Evolutionary conservation across 2,888 invertebrate genomes (phyloP).

Genomic region (Eustalomyia histrio): DNA sequence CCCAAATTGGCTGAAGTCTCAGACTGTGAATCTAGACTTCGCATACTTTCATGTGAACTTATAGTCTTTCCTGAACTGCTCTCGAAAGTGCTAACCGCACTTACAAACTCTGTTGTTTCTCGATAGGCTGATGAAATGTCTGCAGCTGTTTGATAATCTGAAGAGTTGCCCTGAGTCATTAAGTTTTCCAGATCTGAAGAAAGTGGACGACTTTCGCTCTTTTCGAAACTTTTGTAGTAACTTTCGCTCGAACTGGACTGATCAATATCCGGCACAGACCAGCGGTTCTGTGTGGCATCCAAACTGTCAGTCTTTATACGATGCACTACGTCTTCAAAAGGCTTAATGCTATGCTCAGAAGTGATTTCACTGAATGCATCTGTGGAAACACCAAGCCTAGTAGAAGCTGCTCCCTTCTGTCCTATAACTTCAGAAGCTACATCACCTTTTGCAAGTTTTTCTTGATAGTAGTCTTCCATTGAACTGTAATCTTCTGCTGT

Average conservation of each 20-base stretch:
- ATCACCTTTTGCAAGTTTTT: constrained; percentile 71
- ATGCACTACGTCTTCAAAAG: constrained; percentile 73
- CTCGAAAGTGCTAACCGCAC: constrained; percentile 89
- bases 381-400: constrained; percentile 37
- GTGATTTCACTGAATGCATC: constrained; percentile 71
- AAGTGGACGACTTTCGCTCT: constrained; percentile 88
- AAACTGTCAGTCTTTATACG: constrained; percentile 78
- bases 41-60: constrained; percentile 94
- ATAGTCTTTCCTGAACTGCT: constrained; percentile 77
- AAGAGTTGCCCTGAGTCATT: constrained; percentile 86
- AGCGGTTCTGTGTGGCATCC: constrained; percentile 82
- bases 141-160: constrained; percentile 93
- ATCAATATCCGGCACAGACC: constrained; percentile 89
- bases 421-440: constrained; percentile 67
- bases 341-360: constrained; percentile 71
- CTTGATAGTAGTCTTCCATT: constrained; percentile 76
- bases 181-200: constrained; percentile 94
- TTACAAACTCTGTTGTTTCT: constrained; percentile 91
- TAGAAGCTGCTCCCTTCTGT: constrained; percentile 42
- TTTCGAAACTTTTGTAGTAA: constrained; percentile 93
- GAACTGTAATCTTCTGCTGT: constrained; percentile 77
- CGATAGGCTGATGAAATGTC: constrained; percentile 88
- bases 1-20: constrained; percentile 93
- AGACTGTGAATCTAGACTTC: constrained; percentile 87
- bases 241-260: constrained; percentile 94